Base-by-base conservation (phyloP, 2,888 invertebrate genomes). In the Aplocera efformata region DNA sequence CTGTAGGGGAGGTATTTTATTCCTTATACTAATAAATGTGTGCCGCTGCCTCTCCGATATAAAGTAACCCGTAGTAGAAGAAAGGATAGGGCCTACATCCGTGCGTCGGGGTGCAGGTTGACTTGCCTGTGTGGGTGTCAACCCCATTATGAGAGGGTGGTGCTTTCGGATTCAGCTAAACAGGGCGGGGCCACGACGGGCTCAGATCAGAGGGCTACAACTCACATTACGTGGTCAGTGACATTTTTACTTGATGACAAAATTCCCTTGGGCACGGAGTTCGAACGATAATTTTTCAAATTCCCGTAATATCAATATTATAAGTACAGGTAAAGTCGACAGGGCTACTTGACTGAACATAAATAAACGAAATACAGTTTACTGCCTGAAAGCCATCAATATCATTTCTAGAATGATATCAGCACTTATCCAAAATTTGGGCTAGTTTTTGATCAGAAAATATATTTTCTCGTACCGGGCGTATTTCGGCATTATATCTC, bases 61-160 rank as follows among this genome's bases (percentile, higher is more conserved):
- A 50, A 51, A 48, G 30, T 45, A 30, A 33, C 38, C 53, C 52
- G 30, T 63, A 56, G 17, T 2, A 0, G n/a, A 1, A 31, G 30
- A 31, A 1, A 10, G 1, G 1, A 36, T 63, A 78, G 60, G 53
- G 75, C 56, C 43, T 41, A 61, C 32, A 60, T 63, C 60, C 27
- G 56, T 29, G 29, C 48, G 43, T 21, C 35, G 24, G 22, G 20
- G n/a, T 24, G 7, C 23, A 10, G 22, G 37, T 24, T 41, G 39
- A 27, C 25, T 39, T 35, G 37, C 35, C 39, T 48, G 56, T 59
- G 58, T 56, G 62, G 41, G 48, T 32, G 50, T 55, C 63, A 58
- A 53, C 68, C 64, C 49, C 23, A 24, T 39, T 35, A 10, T 5
- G 36, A 40, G 56, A 57, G 72, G 80, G 82, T 73, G 83, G 78